A percentile compares a stretch with the other conserved stretches of the same genome.
Evolutionary conservation across 2,113 vertebrate genomes (phyloP).

Genomic region (Alouatta palliata): DNA sequence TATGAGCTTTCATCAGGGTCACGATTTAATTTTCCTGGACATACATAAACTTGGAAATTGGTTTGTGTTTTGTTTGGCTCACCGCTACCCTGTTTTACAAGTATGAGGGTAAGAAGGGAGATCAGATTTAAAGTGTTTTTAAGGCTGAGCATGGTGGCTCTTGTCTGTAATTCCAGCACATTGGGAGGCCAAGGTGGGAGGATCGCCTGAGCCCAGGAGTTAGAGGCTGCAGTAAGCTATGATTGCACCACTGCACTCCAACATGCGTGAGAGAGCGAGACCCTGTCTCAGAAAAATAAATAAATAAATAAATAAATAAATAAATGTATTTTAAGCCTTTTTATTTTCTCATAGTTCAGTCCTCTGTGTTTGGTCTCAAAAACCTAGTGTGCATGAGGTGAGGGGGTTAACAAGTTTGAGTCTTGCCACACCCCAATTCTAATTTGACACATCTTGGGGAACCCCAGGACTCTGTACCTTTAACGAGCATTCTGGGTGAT

Average conservation of each 20-base stretch:
- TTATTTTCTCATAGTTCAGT: neutral
- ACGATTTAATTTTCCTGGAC: constrained; percentile 25
- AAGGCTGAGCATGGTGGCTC: neutral
- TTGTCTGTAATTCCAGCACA: too few relatives aligned
- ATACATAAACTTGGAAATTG: neutral
- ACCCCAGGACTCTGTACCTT: neutral
- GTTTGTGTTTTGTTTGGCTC: neutral
- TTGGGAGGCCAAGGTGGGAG: too few relatives aligned
- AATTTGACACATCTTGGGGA: neutral
- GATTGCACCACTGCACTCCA: too few relatives aligned
- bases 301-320: too few relatives aligned
- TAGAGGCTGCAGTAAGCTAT: too few relatives aligned
- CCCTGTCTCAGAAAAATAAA: too few relatives aligned
- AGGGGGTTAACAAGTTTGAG: neutral
- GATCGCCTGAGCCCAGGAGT: too few relatives aligned
- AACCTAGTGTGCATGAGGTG: neutral
- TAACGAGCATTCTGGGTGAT: neutral
- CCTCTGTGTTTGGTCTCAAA: neutral
- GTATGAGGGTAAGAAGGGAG: neutral
- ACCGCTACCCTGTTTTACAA: neutral
- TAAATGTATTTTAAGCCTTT: neutral
- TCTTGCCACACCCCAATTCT: neutral
- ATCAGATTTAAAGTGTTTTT: neutral
- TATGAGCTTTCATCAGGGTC: constrained; percentile 2
- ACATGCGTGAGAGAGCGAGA: too few relatives aligned